Percentiles rank a stretch among this genome's conserved stretches.
Conservation (phyloP, 2,888 invertebrate species). For the Melipona beecheii region DNA sequence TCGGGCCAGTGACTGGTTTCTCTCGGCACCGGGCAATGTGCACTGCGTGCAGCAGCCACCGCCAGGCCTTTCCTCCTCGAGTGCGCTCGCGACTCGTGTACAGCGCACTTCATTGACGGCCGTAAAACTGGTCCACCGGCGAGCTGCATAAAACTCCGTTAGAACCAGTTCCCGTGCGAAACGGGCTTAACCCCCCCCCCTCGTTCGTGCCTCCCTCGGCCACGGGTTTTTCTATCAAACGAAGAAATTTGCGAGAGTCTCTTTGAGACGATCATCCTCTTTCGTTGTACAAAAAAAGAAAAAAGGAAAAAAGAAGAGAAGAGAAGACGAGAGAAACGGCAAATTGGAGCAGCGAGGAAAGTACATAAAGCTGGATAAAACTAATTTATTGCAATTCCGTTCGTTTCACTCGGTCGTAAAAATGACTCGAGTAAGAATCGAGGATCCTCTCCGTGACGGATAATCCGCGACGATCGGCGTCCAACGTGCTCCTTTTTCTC, state of each 20-base stretch:
- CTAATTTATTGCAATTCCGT: too few species aligned
- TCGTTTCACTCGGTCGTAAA: too few species aligned
- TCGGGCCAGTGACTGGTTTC: conserved; percentile 63
- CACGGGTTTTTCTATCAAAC: conserved; percentile 2
- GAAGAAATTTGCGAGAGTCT: background rate
- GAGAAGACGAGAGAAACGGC: too few species aligned
- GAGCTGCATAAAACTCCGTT: conserved; percentile 68
- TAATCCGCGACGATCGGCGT: conserved; percentile 8
- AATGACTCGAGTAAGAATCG: background rate
- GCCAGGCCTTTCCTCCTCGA: conserved; percentile 4
- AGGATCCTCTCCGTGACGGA: background rate
- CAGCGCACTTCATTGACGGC: conserved; percentile 71
- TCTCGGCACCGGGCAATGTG: conserved; percentile 43
- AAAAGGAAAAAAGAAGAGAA: background rate
- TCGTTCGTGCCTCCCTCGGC: background rate
- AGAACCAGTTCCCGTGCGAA: conserved; percentile 64
- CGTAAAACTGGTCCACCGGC: conserved; percentile 66
- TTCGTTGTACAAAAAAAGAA: background rate
- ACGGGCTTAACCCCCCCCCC: conserved; percentile 42
- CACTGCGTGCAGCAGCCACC: conserved; percentile 26
- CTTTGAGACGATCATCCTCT: background rate
- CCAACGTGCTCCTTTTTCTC: conserved; percentile 24
- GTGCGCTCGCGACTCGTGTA: conserved; percentile 60
- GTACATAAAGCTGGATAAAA: too few species aligned
- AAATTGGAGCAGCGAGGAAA: too few species aligned